These are phyloP conservation scores for Leptinotarsa tumamoca DNA, from an alignment of 2,888 invertebrate species.

Conservation along the genomic window DNA sequence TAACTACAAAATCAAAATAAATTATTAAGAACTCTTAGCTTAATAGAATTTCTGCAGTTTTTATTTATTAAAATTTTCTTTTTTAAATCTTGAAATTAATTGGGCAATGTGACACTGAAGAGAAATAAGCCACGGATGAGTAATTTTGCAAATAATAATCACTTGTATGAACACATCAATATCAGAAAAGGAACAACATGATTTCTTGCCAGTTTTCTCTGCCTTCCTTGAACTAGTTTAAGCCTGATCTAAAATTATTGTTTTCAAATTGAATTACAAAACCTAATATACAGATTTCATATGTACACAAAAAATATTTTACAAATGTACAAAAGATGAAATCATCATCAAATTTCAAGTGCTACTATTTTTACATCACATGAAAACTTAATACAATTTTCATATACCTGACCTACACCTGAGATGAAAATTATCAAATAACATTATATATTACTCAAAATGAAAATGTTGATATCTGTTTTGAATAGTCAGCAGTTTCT, in stretches of 20 bases:
- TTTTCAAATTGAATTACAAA: background rate
- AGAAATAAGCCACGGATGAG: slow-evolving; percentile 47
- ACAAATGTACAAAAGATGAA: slow-evolving; percentile 13
- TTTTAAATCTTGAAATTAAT: slow-evolving; percentile 46
- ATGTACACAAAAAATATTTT: slow-evolving; percentile 4
- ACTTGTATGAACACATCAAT: slow-evolving; percentile 57
- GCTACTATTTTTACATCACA: background rate
- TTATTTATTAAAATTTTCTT: slow-evolving; percentile 34
- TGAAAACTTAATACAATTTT: background rate
- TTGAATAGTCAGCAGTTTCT: too few relatives aligned
- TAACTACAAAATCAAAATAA: slow-evolving; percentile 60
- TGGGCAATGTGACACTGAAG: slow-evolving; percentile 39
- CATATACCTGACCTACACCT: background rate
- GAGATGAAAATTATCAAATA: background rate
- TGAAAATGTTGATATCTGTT: background rate
- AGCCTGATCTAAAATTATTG: background rate
- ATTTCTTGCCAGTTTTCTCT: slow-evolving; percentile 27
- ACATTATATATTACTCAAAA: background rate
- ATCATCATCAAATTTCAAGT: background rate
- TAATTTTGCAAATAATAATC: slow-evolving; percentile 45
- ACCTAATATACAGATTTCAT: background rate
- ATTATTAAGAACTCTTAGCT: slow-evolving; percentile 58
- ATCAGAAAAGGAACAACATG: slow-evolving; percentile 39
- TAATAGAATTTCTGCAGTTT: slow-evolving; percentile 46
- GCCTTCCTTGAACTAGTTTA: background rate